Evolutionary conservation across 2,113 vertebrate genomes (phyloP).

Genomic region (Otocyon megalotis): DNA sequence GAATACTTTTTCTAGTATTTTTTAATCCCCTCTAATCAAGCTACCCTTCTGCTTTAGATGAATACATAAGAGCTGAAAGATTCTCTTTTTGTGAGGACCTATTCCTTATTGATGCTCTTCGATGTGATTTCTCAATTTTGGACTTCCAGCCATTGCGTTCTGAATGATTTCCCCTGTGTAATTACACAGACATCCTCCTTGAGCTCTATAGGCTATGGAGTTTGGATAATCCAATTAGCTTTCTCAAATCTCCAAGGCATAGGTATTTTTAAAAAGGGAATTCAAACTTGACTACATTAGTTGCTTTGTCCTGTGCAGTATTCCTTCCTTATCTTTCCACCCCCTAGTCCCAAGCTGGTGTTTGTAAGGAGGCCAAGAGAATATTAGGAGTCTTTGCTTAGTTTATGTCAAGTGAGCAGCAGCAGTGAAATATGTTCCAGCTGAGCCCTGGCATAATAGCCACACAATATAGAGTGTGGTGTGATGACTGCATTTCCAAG

Average conservation of each 20-base stretch:
- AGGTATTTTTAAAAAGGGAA: slow-evolving; percentile 54
- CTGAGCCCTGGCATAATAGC: not conserved
- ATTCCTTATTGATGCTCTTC: not conserved
- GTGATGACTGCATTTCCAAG: not conserved
- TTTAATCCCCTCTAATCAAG: slow-evolving; percentile 26
- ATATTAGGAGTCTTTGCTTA: not conserved
- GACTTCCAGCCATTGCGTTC: slow-evolving; percentile 25
- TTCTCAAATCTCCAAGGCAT: slow-evolving; percentile 19
- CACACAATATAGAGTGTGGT: not conserved
- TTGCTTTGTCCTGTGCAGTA: not conserved
- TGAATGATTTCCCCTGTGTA: slow-evolving; percentile 43
- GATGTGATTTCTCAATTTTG: slow-evolving; percentile 19
- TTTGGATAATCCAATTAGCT: slow-evolving; percentile 61
- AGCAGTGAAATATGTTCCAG: not conserved
- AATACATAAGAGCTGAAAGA: not conserved
- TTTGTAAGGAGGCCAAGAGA: slow-evolving; percentile 16
- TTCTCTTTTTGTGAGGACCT: slow-evolving; percentile 46
- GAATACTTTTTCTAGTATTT: slow-evolving; percentile 43
- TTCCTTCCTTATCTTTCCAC: slow-evolving; percentile 29
- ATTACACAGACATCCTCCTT: slow-evolving; percentile 42
- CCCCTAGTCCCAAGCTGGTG: not conserved
- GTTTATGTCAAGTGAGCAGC: not conserved
- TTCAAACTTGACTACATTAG: slow-evolving; percentile 17
- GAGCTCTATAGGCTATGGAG: slow-evolving; percentile 35
- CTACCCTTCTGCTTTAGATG: slow-evolving; percentile 6